Percentiles rank a stretch among this genome's conserved stretches.
phyloP scores from a whole-genome alignment of 1,140 invertebrate genomes.

The Zelostemma sp. region DNA sequence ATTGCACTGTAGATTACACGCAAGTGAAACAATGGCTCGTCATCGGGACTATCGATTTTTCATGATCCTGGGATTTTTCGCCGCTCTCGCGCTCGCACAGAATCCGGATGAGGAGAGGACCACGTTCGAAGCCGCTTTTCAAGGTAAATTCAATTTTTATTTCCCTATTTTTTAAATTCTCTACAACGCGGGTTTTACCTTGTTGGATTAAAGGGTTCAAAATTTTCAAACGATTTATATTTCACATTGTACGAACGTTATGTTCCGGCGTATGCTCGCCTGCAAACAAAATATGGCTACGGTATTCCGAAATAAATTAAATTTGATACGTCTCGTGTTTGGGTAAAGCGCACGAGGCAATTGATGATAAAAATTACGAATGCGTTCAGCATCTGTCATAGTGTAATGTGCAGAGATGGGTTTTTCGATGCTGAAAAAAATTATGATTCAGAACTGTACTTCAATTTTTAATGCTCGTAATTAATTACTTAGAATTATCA shows the following conservation, averaged over 20 bases:
- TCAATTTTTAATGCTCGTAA: too few relatives aligned
- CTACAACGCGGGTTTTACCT: background rate
- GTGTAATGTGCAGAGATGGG: too few relatives aligned
- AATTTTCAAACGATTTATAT: background rate
- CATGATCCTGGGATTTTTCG: conserved; percentile 56
- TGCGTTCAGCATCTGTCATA: too few relatives aligned
- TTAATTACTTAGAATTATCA: too few relatives aligned
- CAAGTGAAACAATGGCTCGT: conserved; percentile 48
- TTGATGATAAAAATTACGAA: background rate
- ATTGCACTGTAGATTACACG: conserved; percentile 21
- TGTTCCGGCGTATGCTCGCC: background rate
- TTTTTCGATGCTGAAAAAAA: too few relatives aligned
- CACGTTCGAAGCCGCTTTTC: conserved; percentile 73
- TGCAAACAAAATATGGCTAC: background rate
- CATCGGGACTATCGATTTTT: conserved; percentile 52
- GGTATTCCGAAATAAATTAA: background rate
- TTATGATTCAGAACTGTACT: too few relatives aligned
- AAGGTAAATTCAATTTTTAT: conserved; percentile 63
- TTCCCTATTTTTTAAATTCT: conserved; percentile 2
- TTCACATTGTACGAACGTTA: too few relatives aligned
- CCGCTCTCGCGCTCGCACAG: conserved; percentile 50
- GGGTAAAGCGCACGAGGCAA: background rate
- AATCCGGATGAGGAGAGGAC: conserved; percentile 65
- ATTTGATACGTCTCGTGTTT: background rate
- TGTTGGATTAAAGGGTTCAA: background rate